Conservation (phyloP, 2,113 vertebrate species). For the Corvus moneduloides region DNA sequence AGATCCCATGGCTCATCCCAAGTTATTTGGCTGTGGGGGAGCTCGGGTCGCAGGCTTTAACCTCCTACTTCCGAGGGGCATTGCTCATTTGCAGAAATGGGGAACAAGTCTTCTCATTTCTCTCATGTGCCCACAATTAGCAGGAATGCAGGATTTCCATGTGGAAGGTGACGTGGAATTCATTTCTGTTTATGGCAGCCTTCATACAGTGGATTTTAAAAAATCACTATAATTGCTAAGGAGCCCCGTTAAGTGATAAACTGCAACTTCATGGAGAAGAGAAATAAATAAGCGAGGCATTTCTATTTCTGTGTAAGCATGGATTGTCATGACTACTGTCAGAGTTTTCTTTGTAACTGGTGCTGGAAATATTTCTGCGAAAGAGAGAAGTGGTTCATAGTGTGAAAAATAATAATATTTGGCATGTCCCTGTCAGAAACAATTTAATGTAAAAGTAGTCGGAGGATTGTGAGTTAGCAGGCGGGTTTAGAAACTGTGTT, state of each 20-base stretch:
- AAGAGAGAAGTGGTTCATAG: not conserved
- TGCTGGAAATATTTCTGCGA: not conserved
- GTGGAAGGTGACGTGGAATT: not conserved
- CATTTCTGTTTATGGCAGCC: not conserved
- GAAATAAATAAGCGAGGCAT: constrained; percentile 22
- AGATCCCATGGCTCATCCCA: not conserved
- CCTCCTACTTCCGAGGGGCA: not conserved
- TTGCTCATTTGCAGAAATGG: not conserved
- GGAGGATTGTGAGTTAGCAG: not conserved
- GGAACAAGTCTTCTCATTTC: not conserved
- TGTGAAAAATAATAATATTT: constrained; percentile 66
- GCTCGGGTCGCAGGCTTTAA: not conserved
- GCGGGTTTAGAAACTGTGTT: not conserved
- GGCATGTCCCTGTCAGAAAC: constrained; percentile 49
- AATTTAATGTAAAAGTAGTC: not conserved
- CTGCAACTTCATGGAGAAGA: not conserved
- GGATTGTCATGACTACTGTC: constrained; percentile 37
- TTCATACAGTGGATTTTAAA: not conserved
- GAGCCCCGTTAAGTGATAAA: not conserved
- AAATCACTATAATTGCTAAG: not conserved
- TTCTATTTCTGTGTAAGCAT: constrained; percentile 38
- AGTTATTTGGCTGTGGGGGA: not conserved
- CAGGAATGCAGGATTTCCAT: not conserved
- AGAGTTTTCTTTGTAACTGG: constrained; percentile 33
- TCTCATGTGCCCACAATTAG: not conserved